phyloP scores from a whole-genome alignment of 2,888 invertebrate species.

The Drosophila anomelani region DNA sequence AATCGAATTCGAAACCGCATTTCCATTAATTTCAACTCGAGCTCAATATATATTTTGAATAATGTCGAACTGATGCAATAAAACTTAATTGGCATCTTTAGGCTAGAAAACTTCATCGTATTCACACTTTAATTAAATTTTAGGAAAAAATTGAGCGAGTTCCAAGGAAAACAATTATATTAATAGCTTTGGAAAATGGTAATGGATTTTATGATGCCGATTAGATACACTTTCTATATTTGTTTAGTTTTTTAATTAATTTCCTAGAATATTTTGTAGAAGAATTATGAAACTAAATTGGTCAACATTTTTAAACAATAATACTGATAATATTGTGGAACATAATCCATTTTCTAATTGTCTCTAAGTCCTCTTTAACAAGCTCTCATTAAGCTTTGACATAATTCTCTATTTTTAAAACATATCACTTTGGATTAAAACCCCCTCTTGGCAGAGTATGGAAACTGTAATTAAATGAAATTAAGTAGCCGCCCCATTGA shows the following conservation, averaged over 20 bases:
- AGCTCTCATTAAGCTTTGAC: background rate
- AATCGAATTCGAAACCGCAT: conserved; percentile 22
- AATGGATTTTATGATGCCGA: background rate
- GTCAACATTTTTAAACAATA: no score
- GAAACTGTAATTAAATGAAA: conserved; percentile 52
- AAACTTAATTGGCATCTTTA: conserved; percentile 26
- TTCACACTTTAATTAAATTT: conserved; percentile 31
- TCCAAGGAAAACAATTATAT: conserved; percentile 40
- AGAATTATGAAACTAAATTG: no score
- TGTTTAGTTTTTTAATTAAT: no score
- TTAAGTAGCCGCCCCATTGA: conserved; percentile 60
- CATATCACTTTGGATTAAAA: background rate
- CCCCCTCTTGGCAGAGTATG: conserved; percentile 5
- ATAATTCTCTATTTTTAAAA: background rate
- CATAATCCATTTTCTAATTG: background rate
- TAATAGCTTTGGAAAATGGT: background rate
- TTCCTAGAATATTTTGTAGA: no score
- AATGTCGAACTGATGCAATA: conserved; percentile 13
- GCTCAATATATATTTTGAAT: conserved; percentile 30
- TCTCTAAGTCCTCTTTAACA: background rate
- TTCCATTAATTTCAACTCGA: conserved; percentile 26
- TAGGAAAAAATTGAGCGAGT: conserved; percentile 11
- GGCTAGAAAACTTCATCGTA: conserved; percentile 1
- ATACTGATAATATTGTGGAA: background rate
- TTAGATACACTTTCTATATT: conserved; percentile 7